Percentiles rank a stretch among this genome's conserved stretches.
These are phyloP conservation scores for Tapirus terrestris DNA, from an alignment of 2,113 vertebrate genomes.

Conservation along the genomic window DNA sequence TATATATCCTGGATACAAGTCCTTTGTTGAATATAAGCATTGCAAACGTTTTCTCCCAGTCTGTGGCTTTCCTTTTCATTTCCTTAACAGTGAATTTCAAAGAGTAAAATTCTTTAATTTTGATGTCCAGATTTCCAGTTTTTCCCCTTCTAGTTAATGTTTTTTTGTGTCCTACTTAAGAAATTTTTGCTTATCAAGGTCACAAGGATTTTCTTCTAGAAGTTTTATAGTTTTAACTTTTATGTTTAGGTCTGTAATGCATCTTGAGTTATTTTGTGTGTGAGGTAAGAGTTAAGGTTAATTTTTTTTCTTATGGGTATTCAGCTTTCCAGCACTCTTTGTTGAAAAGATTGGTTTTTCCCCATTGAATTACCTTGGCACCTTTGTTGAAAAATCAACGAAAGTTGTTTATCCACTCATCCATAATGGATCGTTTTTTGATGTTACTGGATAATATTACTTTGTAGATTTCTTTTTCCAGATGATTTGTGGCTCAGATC, in stretches of 20 bases:
- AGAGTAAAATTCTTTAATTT: background rate
- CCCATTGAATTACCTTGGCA: background rate
- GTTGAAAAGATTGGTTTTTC: background rate
- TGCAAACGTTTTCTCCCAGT: background rate
- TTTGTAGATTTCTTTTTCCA: background rate
- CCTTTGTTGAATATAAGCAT: background rate
- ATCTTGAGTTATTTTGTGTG: background rate
- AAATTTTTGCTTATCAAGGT: background rate
- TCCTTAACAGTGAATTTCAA: background rate
- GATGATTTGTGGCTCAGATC: background rate
- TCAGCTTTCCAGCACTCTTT: background rate
- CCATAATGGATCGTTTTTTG: background rate
- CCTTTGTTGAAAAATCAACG: background rate
- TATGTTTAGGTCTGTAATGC: background rate
- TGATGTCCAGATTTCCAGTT: background rate
- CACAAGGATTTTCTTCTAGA: conserved; percentile 19
- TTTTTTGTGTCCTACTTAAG: background rate
- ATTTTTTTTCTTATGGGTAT: background rate
- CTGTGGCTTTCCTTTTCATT: conserved; percentile 17
- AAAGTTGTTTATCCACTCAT: background rate
- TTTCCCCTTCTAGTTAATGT: background rate
- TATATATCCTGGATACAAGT: background rate
- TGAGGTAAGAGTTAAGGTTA: conserved; percentile 4
- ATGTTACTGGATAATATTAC: background rate
- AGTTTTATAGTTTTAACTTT: background rate